Conservation (phyloP, 1,140 invertebrate genomes). For the Drosophila kikkawai region DNA sequence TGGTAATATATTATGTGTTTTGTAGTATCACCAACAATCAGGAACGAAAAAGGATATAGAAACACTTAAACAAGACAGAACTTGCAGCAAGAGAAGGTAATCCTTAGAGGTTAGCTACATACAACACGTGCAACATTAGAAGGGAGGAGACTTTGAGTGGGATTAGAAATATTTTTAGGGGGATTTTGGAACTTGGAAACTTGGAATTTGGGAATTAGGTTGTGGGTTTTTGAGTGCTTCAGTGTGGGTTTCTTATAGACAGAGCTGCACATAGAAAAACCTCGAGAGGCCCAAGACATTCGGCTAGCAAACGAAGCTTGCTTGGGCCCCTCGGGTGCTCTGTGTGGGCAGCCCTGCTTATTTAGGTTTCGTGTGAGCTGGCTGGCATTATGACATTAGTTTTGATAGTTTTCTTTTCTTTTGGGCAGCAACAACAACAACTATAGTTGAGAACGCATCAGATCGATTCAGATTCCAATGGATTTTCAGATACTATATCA, state of each 20-base stretch:
- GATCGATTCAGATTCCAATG: constrained; percentile 12
- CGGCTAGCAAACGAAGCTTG: constrained; percentile 9
- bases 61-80: constrained; percentile 51
- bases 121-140: constrained; percentile 37
- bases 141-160: constrained; percentile 7
- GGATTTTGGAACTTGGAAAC: background rate
- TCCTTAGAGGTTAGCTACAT: constrained; percentile 49
- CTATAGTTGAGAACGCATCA: constrained; percentile 38
- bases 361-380: constrained; percentile 41
- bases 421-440: constrained; percentile 76
- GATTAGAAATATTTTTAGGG: background rate
- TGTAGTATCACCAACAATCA: constrained; percentile 25
- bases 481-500: constrained; percentile 9
- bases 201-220: constrained; percentile 8
- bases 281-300: constrained; percentile 12
- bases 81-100: constrained; percentile 40
- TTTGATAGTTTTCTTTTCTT: constrained; percentile 13
- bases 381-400: constrained; percentile 62
- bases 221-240: constrained; percentile 14
- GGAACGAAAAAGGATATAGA: constrained; percentile 23
- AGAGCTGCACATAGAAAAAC: background rate
- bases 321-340: constrained; percentile 4
- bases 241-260: constrained; percentile 21
- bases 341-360: constrained; percentile 4
- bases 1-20: constrained; percentile 14